Evolutionary conservation across 2,113 vertebrate species (phyloP).

Genomic region (Cisticola juncidis): DNA sequence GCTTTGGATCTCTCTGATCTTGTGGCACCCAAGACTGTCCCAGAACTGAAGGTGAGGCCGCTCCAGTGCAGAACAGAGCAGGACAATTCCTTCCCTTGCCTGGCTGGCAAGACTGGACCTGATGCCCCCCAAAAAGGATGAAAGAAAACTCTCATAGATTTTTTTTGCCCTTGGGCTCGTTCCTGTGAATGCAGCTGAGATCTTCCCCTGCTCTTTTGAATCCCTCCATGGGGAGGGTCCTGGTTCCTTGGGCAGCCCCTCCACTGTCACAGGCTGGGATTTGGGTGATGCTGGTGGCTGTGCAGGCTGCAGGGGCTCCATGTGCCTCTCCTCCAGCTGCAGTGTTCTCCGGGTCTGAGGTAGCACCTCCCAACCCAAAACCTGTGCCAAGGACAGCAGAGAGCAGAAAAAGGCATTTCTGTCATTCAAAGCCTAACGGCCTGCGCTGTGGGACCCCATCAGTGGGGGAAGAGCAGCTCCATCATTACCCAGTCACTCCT

Average conservation of each 20-base stretch:
- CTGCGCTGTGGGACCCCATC: background rate
- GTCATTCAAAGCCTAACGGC: background rate
- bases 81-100: background rate
- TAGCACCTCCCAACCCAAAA: background rate
- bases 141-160: background rate
- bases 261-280: background rate
- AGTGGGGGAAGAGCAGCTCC: background rate
- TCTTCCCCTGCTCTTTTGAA: background rate
- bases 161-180: background rate
- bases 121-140: background rate
- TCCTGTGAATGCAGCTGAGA: background rate
- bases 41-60: background rate
- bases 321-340: background rate
- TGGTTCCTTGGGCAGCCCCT: background rate
- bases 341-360: background rate
- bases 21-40: background rate
- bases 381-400: background rate
- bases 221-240: background rate
- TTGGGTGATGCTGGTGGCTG: background rate
- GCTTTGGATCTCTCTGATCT: background rate
- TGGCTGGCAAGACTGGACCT: too few relatives aligned
- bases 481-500: slow-evolving; percentile 39
- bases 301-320: background rate
- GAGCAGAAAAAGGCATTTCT: slow-evolving; percentile 1
- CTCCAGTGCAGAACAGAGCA: background rate